A percentile compares a stretch with the other conserved stretches of the same genome.
Conservation (phyloP, 2,888 invertebrate species). For the Nebria salina region DNA sequence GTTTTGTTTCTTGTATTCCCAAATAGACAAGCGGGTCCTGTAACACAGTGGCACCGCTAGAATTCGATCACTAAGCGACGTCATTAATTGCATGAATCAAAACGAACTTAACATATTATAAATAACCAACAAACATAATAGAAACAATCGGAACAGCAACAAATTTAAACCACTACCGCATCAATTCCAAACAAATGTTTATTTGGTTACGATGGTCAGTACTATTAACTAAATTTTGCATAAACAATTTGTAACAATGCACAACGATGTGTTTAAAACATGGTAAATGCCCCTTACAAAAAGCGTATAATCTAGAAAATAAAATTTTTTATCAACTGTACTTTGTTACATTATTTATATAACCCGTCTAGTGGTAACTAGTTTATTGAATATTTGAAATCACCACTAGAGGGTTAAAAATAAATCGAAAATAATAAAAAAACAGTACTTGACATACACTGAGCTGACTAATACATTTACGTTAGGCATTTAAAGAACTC, state of each 20-base stretch:
- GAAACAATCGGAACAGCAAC: not conserved
- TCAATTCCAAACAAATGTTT: not conserved
- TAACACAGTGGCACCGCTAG: not conserved
- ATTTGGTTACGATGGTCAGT: not conserved
- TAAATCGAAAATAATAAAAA: not conserved
- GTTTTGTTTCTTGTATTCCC: not conserved
- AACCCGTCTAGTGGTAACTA: not conserved
- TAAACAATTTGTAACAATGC: not conserved
- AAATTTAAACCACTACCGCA: not conserved
- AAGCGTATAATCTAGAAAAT: not conserved
- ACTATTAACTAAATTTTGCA: not conserved
- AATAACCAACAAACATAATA: not conserved
- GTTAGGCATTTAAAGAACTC: conserved; percentile 11
- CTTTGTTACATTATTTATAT: not conserved
- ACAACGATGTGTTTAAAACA: not conserved
- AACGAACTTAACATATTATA: not conserved
- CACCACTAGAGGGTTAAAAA: not conserved
- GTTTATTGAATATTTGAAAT: not conserved
- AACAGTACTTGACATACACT: not conserved
- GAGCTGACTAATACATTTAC: conserved; percentile 17
- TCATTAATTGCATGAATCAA: not conserved
- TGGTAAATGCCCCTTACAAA: too few relatives aligned
- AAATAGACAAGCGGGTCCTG: not conserved
- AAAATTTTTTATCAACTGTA: not conserved
- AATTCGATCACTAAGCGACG: not conserved